Evolutionary conservation across 2,888 invertebrate genomes (phyloP), one percentile per base, ranked within the genome.

Genomic region (Mythimna loreyi): DNA sequence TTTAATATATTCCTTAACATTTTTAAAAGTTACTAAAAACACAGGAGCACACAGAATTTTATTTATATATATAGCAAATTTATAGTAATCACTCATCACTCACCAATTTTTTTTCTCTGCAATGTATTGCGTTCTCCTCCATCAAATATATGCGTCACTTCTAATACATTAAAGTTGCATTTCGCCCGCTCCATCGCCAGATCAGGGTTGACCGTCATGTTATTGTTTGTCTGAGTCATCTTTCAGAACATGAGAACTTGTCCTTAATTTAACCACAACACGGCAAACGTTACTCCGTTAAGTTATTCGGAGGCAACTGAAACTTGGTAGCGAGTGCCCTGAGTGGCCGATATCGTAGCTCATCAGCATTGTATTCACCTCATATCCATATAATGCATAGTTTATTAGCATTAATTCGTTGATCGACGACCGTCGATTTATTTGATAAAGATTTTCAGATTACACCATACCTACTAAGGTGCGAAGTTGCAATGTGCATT

Each of bases 121-220:
- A 92, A 86, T 6, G 98, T 98, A 89, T 97, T 97, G 59, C 97
- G 95, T 72, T 95, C 91, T 1, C 97, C 97, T 0, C 98, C 98
- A 88, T 98, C 98, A 78, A 98, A 92, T 78, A 98, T 96, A 84
- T 97, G 91, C 0, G 98, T 98, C 76, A 99, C 94, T 93, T 98
- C 98, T 75, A 94, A 87, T 0, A 97, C 92, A 90, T 97, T 94
- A 88, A 98, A 98, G 60, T 96, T 97, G 83, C 98, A 98, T 85
- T 96, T 97, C 59, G 94, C 92, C 67, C 98, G 96, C 90, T 98
- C 98, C 80, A 93, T 97, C 66, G 92, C 92, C 63, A 98, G 92
- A 92, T 98, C 98, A 57, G 96, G 94, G 89, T 98, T 97, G 3
- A 97, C 90, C 76, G 86, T 76, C 50, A 71, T 68, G 45, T 43